phyloP scores from a whole-genome alignment of 1,140 invertebrate genomes.

The Schlechtendalia chinensis region DNA sequence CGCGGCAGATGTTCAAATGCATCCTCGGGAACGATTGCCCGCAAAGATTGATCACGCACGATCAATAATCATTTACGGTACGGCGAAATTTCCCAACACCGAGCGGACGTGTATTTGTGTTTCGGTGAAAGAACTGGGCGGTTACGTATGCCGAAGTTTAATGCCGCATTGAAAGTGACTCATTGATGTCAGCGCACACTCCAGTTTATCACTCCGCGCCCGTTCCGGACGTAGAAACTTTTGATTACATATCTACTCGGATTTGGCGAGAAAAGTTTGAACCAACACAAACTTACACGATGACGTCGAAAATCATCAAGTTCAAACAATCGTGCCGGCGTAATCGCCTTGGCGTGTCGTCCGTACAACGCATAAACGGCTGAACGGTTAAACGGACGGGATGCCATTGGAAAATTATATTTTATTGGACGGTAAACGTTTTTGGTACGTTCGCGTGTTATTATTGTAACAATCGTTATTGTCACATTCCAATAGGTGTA shows the following conservation, averaged over 20 bases:
- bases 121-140: too few species aligned
- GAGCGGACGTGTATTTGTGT: too few species aligned
- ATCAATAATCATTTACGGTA: not conserved
- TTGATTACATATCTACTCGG: conserved; percentile 5
- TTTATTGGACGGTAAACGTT: too few species aligned
- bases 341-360: not conserved
- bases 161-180: not conserved
- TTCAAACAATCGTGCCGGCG: not conserved
- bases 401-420: too few species aligned
- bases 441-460: too few species aligned
- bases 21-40: too few species aligned
- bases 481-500: too few species aligned
- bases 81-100: too few species aligned
- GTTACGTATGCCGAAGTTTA: not conserved
- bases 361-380: not conserved
- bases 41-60: not conserved
- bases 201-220: not conserved
- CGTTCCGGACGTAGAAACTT: not conserved
- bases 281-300: not conserved
- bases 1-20: too few species aligned
- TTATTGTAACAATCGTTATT: too few species aligned
- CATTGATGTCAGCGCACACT: not conserved
- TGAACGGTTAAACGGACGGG: too few species aligned
- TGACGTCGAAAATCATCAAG: not conserved
- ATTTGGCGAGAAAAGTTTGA: conserved; percentile 6